Conservation (phyloP, 2,888 invertebrate genomes). For the Pimpla rufipes region DNA sequence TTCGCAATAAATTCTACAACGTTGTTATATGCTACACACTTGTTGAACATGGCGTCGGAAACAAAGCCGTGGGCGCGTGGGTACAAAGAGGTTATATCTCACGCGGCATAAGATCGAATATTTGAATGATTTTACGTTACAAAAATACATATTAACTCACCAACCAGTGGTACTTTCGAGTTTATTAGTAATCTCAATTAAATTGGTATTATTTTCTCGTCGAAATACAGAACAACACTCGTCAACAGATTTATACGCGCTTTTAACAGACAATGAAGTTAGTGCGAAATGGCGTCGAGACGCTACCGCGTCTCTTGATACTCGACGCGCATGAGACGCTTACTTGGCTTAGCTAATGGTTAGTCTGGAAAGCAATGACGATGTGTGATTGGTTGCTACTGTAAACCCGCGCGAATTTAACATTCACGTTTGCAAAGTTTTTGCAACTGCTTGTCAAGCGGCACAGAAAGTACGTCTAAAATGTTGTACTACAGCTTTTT, state of each 20-base stretch:
- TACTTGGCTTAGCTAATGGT: neutral
- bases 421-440: neutral
- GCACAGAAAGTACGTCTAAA: too few species aligned
- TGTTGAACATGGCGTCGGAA: conserved; percentile 9
- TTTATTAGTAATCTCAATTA: neutral
- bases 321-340: neutral
- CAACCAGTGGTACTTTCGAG: conserved; percentile 5
- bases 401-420: neutral
- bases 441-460: too few species aligned
- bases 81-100: neutral
- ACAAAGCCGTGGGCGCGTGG: conserved; percentile 8
- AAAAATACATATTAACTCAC: conserved; percentile 12
- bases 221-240: neutral
- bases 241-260: neutral
- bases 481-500: too few species aligned
- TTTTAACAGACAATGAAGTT: neutral
- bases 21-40: conserved; percentile 1
- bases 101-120: conserved; percentile 9
- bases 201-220: neutral
- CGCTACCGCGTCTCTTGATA: too few species aligned
- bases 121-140: neutral
- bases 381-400: neutral
- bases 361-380: neutral
- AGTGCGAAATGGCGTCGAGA: too few species aligned
- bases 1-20: neutral